A percentile compares a stretch with the other conserved stretches of the same genome.
These are phyloP conservation scores for Pogona vitticeps DNA, from an alignment of 2,113 vertebrate species.

Conservation along the genomic window DNA sequence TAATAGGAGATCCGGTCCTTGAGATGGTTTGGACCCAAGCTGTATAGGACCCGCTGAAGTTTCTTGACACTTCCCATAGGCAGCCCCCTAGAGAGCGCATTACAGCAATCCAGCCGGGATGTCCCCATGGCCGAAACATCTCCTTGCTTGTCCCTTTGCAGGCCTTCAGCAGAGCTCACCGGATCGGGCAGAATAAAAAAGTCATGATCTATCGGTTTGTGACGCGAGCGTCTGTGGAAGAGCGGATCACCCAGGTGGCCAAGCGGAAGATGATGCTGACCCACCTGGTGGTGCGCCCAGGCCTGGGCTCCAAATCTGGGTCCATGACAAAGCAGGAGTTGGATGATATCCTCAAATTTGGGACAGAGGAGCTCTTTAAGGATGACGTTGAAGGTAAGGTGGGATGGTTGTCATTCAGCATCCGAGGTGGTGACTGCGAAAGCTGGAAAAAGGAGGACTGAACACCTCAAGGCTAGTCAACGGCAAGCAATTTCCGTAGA, in stretches of 20 bases:
- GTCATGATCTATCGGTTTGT: slow-evolving; percentile 99
- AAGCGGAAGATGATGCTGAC: slow-evolving; percentile 99
- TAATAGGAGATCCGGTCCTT: no score
- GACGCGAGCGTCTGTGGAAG: slow-evolving; percentile 94
- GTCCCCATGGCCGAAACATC: no score
- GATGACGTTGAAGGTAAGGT: slow-evolving; percentile 91
- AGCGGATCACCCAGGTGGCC: slow-evolving; percentile 97
- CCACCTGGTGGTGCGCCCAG: slow-evolving; percentile 94
- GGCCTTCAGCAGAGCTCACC: slow-evolving; percentile 98
- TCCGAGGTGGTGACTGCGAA: neutral
- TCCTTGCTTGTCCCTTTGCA: slow-evolving; percentile 41
- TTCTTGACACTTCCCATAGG: no score
- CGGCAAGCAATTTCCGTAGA: neutral
- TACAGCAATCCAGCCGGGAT: no score
- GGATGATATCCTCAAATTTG: slow-evolving; percentile 98
- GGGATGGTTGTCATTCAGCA: rapidly evolving
- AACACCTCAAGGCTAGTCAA: neutral
- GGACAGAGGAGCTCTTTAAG: slow-evolving; percentile 97
- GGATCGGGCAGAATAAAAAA: slow-evolving; percentile 97
- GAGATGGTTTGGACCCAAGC: no score
- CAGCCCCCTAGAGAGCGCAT: no score
- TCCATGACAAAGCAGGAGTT: slow-evolving; percentile 99
- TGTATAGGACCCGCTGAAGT: no score
- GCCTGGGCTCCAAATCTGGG: slow-evolving; percentile 95
- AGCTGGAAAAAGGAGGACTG: neutral